Base-by-base conservation (phyloP, 2,888 invertebrate genomes). In the Aporophyla nigra region DNA sequence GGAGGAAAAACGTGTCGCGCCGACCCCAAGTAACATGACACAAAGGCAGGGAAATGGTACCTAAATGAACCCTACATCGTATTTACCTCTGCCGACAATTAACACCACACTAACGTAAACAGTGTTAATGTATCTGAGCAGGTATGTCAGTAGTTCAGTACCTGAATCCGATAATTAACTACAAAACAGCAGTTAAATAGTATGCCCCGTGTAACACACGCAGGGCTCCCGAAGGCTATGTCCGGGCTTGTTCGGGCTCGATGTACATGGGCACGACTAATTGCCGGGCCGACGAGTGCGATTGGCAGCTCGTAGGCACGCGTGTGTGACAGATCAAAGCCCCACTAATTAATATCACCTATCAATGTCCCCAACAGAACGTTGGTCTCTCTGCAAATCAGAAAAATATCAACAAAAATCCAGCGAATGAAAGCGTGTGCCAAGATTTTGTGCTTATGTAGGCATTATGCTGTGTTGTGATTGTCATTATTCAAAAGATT, bases 261-360 rank as follows among this genome's bases (percentile, higher is more conserved):
- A 75, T 72, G 61, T 83, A 82, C 78, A 76, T 77, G 78, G 76
- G 81, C 77, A 61, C 83, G 87, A 92, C 91, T 94, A 94, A 94
- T 94, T 94, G 93, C 90, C 85, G 87, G 78, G 80, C 84, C 79
- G 90, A 86, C 90, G 88, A 87, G 88, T 94, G 93, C 91, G 89
- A 92, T 93, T 93, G 94, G 90, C 94, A 94, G 92, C 84, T 89
- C 85, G 85, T 85, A 86, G 86, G 86, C 90, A 86, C 86, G 89
- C 88, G 88, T 90, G 85, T 89, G 89, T 91, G 92, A 91, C 93
- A 92, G 87, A 90, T 91, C 91, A 88, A 90, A 91, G 89, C 90
- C 83, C 84, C 83, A 78, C 88, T 94, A 94, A 94, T 94, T 93
- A 93, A 92, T 92, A 91, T 85, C 84, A 88, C 81, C 82, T 87